Evolutionary conservation across 2,888 invertebrate species (phyloP).

Genomic region (Tromatobia lineatoria): DNA sequence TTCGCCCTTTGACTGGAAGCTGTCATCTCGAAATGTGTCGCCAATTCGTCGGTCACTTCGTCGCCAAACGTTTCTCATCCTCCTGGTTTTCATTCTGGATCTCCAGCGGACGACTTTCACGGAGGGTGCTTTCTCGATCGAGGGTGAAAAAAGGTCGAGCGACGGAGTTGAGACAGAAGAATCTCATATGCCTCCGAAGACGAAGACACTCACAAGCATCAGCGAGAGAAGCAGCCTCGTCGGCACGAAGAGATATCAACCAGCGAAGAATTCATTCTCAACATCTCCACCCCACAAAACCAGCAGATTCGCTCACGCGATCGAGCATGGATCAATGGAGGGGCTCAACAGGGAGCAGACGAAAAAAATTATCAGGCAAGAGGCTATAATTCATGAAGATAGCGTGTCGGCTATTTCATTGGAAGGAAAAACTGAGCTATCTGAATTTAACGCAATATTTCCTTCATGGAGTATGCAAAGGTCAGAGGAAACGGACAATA

Average conservation of each 20-base stretch:
- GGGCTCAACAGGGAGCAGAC: not conserved
- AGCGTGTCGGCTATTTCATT: slow-evolving; percentile 11
- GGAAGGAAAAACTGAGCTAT: not conserved
- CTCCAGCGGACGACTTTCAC: slow-evolving; percentile 34
- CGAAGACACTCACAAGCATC: not conserved
- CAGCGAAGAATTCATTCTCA: slow-evolving; percentile 6
- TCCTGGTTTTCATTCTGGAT: slow-evolving; percentile 45
- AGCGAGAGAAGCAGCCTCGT: not conserved
- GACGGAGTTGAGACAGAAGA: slow-evolving; percentile 11
- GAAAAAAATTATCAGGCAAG: slow-evolving; percentile 43
- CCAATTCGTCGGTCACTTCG: slow-evolving; percentile 28
- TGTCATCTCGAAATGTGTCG: slow-evolving; percentile 44
- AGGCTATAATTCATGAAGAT: slow-evolving; percentile 34
- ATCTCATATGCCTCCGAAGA: not conserved
- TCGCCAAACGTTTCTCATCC: slow-evolving; percentile 27
- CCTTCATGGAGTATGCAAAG: not conserved
- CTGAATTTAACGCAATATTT: not conserved
- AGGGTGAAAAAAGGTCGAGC: slow-evolving; percentile 17
- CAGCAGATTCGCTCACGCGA: slow-evolving; percentile 23
- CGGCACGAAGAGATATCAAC: slow-evolving; percentile 4
- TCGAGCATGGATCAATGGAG: slow-evolving; percentile 34
- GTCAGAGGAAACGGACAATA: not conserved
- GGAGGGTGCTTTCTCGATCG: slow-evolving; percentile 34
- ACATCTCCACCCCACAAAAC: not conserved
- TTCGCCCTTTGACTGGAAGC: slow-evolving; percentile 68